A percentile compares a stretch with the other conserved stretches of the same genome.
These are phyloP conservation scores for Strongylocentrotus purpuratus DNA, from an alignment of 35 echinoderm and acorn worm genomes.

Conservation along the genomic window DNA sequence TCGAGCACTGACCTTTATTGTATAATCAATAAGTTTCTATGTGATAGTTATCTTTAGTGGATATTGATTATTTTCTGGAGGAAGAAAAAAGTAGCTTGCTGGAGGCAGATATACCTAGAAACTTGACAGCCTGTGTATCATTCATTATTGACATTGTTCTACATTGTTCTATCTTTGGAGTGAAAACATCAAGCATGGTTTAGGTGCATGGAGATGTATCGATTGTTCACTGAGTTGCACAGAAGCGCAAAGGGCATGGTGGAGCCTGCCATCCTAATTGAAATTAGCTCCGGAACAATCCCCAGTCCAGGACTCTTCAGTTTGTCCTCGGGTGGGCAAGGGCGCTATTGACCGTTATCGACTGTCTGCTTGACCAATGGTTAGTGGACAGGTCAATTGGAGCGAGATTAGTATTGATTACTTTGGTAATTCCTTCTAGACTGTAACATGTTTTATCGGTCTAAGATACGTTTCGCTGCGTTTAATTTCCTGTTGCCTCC, in stretches of 20 bases:
- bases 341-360: not conserved
- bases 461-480: not conserved
- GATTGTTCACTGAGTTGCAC: not conserved
- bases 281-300: not conserved
- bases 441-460: not conserved
- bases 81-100: not conserved
- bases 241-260: not conserved
- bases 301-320: not conserved
- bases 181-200: not conserved
- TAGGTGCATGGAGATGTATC: not conserved
- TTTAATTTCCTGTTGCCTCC: not conserved
- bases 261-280: not conserved
- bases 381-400: not conserved
- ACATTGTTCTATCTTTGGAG: not conserved
- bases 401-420: not conserved
- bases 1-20: not conserved
- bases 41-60: not conserved
- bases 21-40: not conserved
- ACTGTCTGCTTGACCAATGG: not conserved
- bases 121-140: not conserved
- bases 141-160: not conserved
- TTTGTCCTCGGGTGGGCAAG: not conserved
- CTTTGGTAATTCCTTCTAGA: not conserved
- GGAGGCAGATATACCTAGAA: not conserved
- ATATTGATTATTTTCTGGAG: not conserved